A percentile compares a stretch with the other conserved stretches of the same genome.
Conservation (phyloP, 1,140 invertebrate genomes). For the Psilanteris sp. region DNA sequence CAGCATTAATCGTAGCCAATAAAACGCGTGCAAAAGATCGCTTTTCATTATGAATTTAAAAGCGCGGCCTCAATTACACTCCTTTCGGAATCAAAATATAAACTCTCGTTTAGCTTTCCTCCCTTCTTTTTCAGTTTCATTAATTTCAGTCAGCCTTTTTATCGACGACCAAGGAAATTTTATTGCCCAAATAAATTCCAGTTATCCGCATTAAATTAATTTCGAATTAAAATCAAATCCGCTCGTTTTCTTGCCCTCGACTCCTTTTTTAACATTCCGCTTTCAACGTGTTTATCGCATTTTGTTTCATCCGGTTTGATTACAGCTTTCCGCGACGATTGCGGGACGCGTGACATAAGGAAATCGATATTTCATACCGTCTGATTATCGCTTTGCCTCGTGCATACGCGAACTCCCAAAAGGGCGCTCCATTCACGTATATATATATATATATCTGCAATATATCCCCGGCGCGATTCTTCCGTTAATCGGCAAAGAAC, state of each 20-base stretch:
- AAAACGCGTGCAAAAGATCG: no score
- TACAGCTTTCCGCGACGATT: not conserved
- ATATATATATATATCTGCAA: no score
- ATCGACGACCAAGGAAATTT: conserved; percentile 3
- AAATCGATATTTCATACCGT: conserved; percentile 49
- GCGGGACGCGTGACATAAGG: conserved; percentile 21
- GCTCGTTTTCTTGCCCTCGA: not conserved
- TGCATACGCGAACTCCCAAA: conserved; percentile 11
- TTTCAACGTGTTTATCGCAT: not conserved
- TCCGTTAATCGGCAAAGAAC: conserved; percentile 47
- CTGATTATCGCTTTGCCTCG: conserved; percentile 39
- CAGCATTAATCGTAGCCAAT: no score
- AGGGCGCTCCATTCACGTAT: conserved; percentile 43
- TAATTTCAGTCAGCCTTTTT: conserved; percentile 5
- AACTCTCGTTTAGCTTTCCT: no score
- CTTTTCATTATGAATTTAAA: no score
- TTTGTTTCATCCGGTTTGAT: conserved; percentile 16
- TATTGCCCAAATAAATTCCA: conserved; percentile 20
- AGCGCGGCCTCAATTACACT: no score
- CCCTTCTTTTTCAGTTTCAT: conserved; percentile 5
- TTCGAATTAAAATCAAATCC: conserved; percentile 7
- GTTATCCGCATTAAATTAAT: conserved; percentile 27
- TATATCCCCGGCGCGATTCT: conserved; percentile 50
- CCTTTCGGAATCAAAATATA: no score
- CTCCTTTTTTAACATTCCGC: not conserved